phyloP scores from a whole-genome alignment of 2,888 invertebrate genomes.

The Drosophila mayaguana region DNA sequence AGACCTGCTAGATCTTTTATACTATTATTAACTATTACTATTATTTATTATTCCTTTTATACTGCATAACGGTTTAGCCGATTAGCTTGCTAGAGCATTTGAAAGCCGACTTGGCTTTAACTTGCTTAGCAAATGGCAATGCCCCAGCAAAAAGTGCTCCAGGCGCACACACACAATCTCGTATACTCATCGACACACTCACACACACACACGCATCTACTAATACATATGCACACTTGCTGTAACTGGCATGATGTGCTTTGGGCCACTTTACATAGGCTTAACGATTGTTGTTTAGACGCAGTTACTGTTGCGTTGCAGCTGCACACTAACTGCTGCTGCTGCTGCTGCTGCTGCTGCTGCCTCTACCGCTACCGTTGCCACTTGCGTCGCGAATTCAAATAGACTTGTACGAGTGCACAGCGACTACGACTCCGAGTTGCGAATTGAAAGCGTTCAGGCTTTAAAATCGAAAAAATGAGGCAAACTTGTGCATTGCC shows the following conservation, averaged over 20 bases:
- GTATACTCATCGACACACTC: background rate
- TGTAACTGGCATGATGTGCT: constrained; percentile 36
- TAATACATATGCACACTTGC: constrained; percentile 10
- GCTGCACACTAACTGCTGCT: constrained; percentile 40
- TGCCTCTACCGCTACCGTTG: background rate
- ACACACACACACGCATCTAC: constrained; percentile 10
- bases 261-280: constrained; percentile 69
- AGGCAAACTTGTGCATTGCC: constrained; percentile 52
- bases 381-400: constrained; percentile 37
- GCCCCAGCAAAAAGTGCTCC: constrained; percentile 55
- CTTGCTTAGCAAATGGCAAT: constrained; percentile 40
- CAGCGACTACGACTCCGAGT: constrained; percentile 1
- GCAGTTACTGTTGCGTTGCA: constrained; percentile 69
- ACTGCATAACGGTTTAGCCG: too few species aligned
- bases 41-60: too few species aligned
- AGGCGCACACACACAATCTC: constrained; percentile 10
- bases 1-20: too few species aligned
- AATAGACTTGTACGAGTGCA: constrained; percentile 34
- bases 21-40: too few species aligned
- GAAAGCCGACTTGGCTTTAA: constrained; percentile 1
- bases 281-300: constrained; percentile 75
- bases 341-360: background rate
- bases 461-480: constrained; percentile 49
- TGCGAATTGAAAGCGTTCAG: constrained; percentile 22
- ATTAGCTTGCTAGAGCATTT: constrained; percentile 29